These are phyloP conservation scores for Pyralis farinalis DNA, from an alignment of 2,888 invertebrate species.

Conservation along the genomic window DNA sequence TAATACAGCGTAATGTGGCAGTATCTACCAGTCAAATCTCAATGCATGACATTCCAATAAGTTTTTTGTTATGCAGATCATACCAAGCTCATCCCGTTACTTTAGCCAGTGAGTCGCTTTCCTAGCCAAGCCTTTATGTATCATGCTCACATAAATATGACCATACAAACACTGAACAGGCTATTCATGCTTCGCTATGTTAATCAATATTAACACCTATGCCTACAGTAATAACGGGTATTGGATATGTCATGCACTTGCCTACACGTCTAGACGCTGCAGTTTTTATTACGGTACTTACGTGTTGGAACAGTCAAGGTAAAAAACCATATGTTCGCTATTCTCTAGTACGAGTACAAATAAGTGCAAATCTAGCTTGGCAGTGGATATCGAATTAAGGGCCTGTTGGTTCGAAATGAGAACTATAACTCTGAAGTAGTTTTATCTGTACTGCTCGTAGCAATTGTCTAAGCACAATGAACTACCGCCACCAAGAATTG, in stretches of 20 bases:
- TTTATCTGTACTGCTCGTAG: too few relatives aligned
- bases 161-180: conserved; percentile 29
- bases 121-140: conserved; percentile 23
- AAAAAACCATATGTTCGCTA: conserved; percentile 16
- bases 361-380: too few relatives aligned
- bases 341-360: too few relatives aligned
- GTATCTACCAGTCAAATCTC: too few relatives aligned
- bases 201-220: conserved; percentile 12
- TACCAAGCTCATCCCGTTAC: conserved; percentile 21
- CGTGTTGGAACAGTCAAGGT: conserved; percentile 16
- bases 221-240: conserved; percentile 1
- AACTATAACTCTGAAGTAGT: too few relatives aligned
- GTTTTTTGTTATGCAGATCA: conserved; percentile 31
- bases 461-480: too few relatives aligned
- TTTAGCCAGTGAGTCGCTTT: conserved; percentile 11
- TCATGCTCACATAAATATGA: conserved; percentile 35
- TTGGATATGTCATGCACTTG: too few relatives aligned
- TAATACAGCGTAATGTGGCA: too few relatives aligned
- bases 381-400: too few relatives aligned
- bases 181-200: neutral
- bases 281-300: conserved; percentile 18
- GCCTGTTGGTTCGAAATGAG: too few relatives aligned
- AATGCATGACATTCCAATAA: conserved; percentile 9
- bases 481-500: too few relatives aligned
- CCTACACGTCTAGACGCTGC: conserved; percentile 9